phyloP scores from a whole-genome alignment of 2,797 vertebrate species.

The Gallirallus australis region DNA sequence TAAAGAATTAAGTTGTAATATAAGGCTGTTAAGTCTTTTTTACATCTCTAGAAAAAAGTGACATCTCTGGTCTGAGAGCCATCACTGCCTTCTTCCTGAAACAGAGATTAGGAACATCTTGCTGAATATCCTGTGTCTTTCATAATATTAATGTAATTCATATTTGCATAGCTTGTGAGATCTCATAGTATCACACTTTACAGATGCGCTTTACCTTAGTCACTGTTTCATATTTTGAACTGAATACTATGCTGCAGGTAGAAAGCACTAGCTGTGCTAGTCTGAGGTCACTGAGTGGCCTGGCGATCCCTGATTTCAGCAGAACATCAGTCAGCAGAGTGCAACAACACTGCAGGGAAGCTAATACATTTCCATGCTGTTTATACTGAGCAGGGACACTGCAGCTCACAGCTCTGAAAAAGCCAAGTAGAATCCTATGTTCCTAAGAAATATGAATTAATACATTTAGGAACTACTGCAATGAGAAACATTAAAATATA shows the following conservation, averaged over 20 bases:
- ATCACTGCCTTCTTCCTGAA: neutral
- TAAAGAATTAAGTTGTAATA: neutral
- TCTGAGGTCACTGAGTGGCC: neutral
- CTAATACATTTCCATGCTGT: neutral
- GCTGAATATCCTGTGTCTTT: neutral
- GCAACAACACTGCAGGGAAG: neutral
- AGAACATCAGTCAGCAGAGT: neutral
- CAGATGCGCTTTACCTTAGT: neutral
- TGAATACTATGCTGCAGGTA: neutral
- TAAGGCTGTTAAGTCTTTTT: neutral
- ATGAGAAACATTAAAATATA: neutral
- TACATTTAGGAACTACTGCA: neutral
- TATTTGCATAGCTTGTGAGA: neutral
- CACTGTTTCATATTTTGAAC: neutral
- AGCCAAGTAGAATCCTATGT: neutral
- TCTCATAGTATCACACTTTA: neutral
- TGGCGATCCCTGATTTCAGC: neutral
- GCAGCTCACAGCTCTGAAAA: neutral
- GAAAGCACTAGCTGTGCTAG: neutral
- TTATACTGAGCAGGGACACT: neutral
- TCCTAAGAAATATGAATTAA: neutral
- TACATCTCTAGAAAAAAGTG: neutral
- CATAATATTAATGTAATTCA: neutral
- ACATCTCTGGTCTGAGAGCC: neutral
- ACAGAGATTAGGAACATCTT: neutral